Evolutionary conservation across 2,113 vertebrate genomes (phyloP).

Genomic region (Brachypodius melanocephalos): DNA sequence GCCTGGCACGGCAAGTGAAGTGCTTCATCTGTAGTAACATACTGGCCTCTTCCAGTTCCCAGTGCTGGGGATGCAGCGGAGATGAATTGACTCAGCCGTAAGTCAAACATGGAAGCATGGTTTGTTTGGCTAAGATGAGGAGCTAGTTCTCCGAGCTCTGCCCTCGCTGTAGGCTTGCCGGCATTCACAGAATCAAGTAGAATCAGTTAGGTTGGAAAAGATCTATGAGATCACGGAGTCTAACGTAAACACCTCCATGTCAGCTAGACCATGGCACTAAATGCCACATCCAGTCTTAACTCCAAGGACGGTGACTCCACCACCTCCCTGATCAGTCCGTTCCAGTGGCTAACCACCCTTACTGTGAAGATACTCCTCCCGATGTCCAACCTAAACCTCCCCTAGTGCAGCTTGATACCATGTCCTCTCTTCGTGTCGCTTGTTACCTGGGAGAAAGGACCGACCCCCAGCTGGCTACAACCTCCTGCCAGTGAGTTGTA

Average conservation of each 20-base stretch:
- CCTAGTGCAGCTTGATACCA: not conserved
- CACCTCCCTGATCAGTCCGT: not conserved
- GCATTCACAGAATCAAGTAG: not conserved
- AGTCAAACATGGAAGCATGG: not conserved
- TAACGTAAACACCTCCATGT: too few relatives aligned
- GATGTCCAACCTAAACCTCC: not conserved
- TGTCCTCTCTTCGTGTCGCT: too few relatives aligned
- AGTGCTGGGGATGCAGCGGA: too few relatives aligned
- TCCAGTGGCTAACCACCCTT: not conserved
- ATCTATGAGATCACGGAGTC: not conserved
- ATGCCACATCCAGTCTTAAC: not conserved
- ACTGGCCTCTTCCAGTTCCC: rapidly evolving
- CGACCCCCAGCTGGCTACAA: rapidly evolving
- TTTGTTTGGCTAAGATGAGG: not conserved
- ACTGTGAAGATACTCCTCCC: not conserved
- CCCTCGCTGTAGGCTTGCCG: rapidly evolving
- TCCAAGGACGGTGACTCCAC: not conserved
- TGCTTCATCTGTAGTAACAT: rapidly evolving
- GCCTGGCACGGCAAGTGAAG: rapidly evolving
- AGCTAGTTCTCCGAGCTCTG: not conserved
- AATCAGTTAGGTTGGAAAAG: not conserved
- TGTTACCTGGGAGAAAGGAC: not conserved
- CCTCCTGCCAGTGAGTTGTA: rapidly evolving
- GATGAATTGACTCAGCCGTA: rapidly evolving
- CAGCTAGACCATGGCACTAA: not conserved